A percentile compares a stretch with the other conserved stretches of the same genome.
Evolutionary conservation across 2,113 vertebrate genomes (phyloP).

Genomic region (Pipra filicauda): DNA sequence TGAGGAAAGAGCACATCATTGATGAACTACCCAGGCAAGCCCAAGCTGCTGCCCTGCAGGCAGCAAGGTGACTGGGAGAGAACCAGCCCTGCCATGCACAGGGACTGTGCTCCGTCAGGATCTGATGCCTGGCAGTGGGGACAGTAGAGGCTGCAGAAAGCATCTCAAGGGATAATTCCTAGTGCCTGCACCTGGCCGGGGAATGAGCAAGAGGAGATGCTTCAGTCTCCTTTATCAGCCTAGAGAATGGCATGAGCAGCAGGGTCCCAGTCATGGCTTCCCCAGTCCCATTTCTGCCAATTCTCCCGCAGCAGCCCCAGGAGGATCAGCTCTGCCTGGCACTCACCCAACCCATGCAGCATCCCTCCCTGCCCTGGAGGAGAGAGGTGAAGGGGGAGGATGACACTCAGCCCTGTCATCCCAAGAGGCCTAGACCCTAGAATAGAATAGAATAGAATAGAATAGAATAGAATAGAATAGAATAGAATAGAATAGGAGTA

Average conservation of each 20-base stretch:
- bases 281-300: neutral
- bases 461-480: neutral
- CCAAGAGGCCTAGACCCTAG: neutral
- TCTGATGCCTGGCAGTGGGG: neutral
- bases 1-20: neutral
- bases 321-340: neutral
- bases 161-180: neutral
- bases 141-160: neutral
- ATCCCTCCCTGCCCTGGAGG: neutral
- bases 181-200: neutral
- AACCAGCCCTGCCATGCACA: rapidly evolving
- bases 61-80: neutral
- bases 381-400: neutral
- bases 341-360: neutral
- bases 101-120: neutral
- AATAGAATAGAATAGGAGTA: neutral
- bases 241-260: neutral
- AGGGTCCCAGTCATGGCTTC: rapidly evolving
- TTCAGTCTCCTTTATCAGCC: neutral
- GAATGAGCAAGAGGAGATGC: neutral
- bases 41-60: neutral
- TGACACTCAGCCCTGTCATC: neutral
- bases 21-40: neutral
- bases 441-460: neutral
- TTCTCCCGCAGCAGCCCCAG: neutral